Evolutionary conservation across 2,113 vertebrate genomes (phyloP).

Genomic region (Galemys pyrenaicus): DNA sequence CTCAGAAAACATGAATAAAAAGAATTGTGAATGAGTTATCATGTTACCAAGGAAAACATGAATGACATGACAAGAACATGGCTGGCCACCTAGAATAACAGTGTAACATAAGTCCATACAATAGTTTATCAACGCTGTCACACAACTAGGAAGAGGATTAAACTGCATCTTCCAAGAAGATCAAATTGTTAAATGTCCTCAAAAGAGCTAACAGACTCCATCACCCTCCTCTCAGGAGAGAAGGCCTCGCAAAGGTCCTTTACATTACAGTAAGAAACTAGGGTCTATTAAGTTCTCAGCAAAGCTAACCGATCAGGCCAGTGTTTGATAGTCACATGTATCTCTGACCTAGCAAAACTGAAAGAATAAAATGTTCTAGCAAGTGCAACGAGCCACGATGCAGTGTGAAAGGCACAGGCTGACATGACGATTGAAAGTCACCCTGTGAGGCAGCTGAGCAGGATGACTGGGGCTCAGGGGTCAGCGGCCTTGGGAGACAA

Average conservation of each 20-base stretch:
- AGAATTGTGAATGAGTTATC: background rate
- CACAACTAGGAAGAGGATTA: background rate
- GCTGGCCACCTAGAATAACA: background rate
- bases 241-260: background rate
- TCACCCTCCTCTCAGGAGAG: background rate
- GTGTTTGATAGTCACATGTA: background rate
- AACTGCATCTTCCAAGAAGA: background rate
- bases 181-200: background rate
- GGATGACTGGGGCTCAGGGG: background rate
- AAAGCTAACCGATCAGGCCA: background rate
- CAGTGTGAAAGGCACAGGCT: background rate
- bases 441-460: background rate
- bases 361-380: background rate
- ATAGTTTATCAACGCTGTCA: background rate
- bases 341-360: background rate
- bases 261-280: background rate
- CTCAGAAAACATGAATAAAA: background rate
- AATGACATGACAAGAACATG: background rate
- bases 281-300: background rate
- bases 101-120: background rate
- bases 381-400: background rate
- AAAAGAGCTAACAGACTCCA: background rate
- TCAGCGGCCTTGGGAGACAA: background rate
- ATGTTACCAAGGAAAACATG: background rate
- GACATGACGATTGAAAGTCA: background rate